phyloP scores from a whole-genome alignment of 1,140 invertebrate genomes.

The Euschistus heros region DNA sequence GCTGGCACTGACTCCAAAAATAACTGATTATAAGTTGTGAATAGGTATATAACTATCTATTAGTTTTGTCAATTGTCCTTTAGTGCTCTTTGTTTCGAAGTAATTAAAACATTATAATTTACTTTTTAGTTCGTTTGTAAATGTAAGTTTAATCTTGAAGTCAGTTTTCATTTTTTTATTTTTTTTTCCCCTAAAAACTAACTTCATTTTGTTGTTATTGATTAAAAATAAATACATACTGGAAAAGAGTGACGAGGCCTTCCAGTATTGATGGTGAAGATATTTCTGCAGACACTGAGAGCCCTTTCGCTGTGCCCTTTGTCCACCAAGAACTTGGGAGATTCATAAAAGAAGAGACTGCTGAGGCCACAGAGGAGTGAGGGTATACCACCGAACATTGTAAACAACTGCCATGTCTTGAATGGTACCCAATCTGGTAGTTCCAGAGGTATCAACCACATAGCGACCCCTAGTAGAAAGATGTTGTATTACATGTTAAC shows the following conservation, averaged over 20 bases:
- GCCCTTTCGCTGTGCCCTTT: constrained; percentile 65
- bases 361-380: constrained; percentile 71
- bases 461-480: not conserved
- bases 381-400: constrained; percentile 72
- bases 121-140: too few species aligned
- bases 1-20: too few species aligned
- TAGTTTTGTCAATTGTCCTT: too few species aligned
- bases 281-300: constrained; percentile 62
- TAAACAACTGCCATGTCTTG: constrained; percentile 71
- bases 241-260: constrained; percentile 27
- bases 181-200: too few species aligned
- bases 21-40: too few species aligned
- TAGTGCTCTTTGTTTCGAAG: too few species aligned
- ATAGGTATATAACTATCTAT: too few species aligned
- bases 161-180: too few species aligned
- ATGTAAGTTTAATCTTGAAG: too few species aligned
- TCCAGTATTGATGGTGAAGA: constrained; percentile 69
- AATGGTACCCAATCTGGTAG: not conserved
- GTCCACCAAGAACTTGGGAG: constrained; percentile 75
- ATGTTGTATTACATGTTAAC: not conserved
- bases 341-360: constrained; percentile 74
- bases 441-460: not conserved
- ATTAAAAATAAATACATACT: too few species aligned
- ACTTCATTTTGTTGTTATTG: too few species aligned
- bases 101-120: too few species aligned